Percentiles rank a stretch among this genome's conserved stretches.
Conservation (phyloP, 2,797 vertebrate species). For the Takifugu rubripes region DNA sequence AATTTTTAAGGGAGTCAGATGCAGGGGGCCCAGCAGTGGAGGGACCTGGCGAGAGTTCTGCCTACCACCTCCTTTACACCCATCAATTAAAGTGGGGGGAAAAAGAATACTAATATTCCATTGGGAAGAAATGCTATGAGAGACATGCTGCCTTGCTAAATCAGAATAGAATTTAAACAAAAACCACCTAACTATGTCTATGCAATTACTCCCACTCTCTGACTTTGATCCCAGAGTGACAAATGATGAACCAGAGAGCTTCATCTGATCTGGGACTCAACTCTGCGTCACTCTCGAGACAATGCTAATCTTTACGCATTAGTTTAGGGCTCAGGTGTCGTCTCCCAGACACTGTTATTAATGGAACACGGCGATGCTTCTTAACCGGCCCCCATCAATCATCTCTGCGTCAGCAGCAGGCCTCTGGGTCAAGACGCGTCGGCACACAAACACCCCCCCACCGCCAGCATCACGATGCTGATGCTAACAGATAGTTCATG, state of each 20-base stretch:
- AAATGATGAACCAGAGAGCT: slow-evolving; percentile 37
- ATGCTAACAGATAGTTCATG: slow-evolving; percentile 11
- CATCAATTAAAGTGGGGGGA: not conserved
- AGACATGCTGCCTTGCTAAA: not conserved
- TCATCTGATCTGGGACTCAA: slow-evolving; percentile 50
- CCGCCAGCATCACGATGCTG: not conserved
- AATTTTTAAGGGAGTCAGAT: slow-evolving; percentile 39
- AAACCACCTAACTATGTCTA: slow-evolving; percentile 10
- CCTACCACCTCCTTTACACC: not conserved
- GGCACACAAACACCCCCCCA: slow-evolving; percentile 17
- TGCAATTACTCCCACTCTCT: slow-evolving; percentile 39
- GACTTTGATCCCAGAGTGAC: slow-evolving; percentile 58
- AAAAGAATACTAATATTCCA: slow-evolving; percentile 13
- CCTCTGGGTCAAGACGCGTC: slow-evolving; percentile 35
- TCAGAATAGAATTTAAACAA: slow-evolving; percentile 20
- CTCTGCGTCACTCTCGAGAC: slow-evolving; percentile 37
- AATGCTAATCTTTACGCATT: slow-evolving; percentile 43
- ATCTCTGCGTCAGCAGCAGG: slow-evolving; percentile 33
- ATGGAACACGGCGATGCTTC: slow-evolving; percentile 42
- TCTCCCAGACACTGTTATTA: slow-evolving; percentile 54
- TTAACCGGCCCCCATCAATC: slow-evolving; percentile 43
- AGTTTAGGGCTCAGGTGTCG: slow-evolving; percentile 61
- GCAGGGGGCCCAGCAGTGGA: slow-evolving; percentile 7
- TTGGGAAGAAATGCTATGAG: not conserved
- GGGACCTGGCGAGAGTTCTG: slow-evolving; percentile 16